A percentile compares a stretch with the other conserved stretches of the same genome.
Conservation (phyloP, 2,113 vertebrate genomes). For the Rattus rattus region DNA sequence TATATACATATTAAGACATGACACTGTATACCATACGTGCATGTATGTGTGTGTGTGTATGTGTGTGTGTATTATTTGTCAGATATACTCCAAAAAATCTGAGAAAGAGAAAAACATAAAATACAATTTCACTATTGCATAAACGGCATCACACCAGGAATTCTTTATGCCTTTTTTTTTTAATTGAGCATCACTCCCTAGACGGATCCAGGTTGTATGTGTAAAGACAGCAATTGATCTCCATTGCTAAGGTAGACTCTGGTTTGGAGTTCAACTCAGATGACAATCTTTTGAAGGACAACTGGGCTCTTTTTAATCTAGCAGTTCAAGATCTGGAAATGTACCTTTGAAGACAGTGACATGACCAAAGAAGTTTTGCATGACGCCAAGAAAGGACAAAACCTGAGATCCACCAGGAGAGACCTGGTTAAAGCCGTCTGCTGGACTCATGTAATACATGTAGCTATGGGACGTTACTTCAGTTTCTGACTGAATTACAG, state of each 20-base stretch:
- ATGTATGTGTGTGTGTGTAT: too few species aligned
- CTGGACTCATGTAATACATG: not conserved
- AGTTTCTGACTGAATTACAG: not conserved
- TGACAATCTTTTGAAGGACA: not conserved
- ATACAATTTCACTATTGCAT: not conserved
- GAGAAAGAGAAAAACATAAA: not conserved
- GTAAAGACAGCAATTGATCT: not conserved
- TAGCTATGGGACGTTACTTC: not conserved
- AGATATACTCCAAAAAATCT: not conserved
- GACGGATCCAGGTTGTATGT: not conserved
- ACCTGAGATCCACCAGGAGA: not conserved
- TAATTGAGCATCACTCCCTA: not conserved
- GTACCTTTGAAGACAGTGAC: slow-evolving; percentile 6
- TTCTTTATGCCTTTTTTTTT: not conserved
- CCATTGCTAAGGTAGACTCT: not conserved
- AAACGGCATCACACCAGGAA: not conserved
- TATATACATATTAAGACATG: not conserved
- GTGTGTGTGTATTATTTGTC: not conserved
- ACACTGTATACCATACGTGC: not conserved
- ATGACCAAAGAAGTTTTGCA: not conserved
- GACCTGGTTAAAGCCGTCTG: not conserved
- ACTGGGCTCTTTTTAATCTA: slow-evolving; percentile 22
- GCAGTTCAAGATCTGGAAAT: not conserved
- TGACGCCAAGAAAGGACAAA: not conserved
- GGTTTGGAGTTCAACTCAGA: not conserved